Evolutionary conservation across 2,113 vertebrate species (phyloP), one percentile per base, ranked within the genome.

Genomic region (Varanus komodoensis): DNA sequence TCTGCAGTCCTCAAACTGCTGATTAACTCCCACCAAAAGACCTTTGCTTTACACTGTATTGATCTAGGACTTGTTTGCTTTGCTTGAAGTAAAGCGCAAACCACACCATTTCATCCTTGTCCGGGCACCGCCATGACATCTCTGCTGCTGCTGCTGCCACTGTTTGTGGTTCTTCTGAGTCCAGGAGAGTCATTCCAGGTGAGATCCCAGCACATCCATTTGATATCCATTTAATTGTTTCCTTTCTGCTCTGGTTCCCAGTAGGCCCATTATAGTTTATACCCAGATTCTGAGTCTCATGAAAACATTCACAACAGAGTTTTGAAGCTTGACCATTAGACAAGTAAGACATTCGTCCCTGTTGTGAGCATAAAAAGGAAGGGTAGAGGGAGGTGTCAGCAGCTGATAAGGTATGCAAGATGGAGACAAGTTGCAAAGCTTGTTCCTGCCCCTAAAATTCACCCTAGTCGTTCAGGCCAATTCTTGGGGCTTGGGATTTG

Each of bases 151-250:
- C 83, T 92, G 88, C 75, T 79, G 29, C 85, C 94, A 73, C 44
- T 75, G 23, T 54, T 68, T 52, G 82, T 23, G 48, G 15, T 90
- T 86, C 78, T 80, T 80, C 77, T 86, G 52, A 92, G 77, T 84
- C 82, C 93, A 90, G 90, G 88, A 48, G 73, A 69, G 5, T 69
- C 9, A 0, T 88, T 95, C 84, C 38, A 0, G 93, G 96, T 96
- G 71, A 96, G 95, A 79, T 64, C 57, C 64, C 19, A 78, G 86
- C 84, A 87, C 9, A 78, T 52, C 34, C 23, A 32, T 90, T 90
- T 79, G 52, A 54, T n/a, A 44, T 85, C 6, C 8, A 0, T 38
- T 85, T 89, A 25, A 25, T 84, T 34, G 2, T 38, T 25, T 12
- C 29, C 25, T 87, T 87, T 54, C 44, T 21, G 8, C 2, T 44